These are phyloP conservation scores for Allolobophora icterica DNA, from an alignment of 2,888 invertebrate species.

Conservation along the genomic window DNA sequence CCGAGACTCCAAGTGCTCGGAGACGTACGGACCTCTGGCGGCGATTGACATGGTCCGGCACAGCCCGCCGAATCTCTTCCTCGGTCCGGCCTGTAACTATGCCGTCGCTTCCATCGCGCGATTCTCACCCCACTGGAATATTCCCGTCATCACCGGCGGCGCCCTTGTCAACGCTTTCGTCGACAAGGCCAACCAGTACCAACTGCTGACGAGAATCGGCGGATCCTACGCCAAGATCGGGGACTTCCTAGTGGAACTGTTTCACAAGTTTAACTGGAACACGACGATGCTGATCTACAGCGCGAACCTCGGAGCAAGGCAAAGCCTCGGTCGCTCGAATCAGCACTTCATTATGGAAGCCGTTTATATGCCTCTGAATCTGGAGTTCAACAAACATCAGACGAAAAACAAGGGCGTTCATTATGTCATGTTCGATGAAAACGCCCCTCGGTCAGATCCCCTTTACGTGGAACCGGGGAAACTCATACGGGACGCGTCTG, in stretches of 20 bases:
- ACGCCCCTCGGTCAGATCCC: background rate
- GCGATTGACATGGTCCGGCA: slow-evolving; percentile 55
- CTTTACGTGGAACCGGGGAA: background rate
- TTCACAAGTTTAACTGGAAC: slow-evolving; percentile 55
- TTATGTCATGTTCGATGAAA: background rate
- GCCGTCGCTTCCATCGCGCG: slow-evolving; percentile 87
- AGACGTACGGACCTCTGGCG: slow-evolving; percentile 46
- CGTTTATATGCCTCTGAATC: slow-evolving; percentile 71
- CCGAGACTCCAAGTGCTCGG: slow-evolving; percentile 45
- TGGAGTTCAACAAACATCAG: background rate
- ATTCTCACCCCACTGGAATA: slow-evolving; percentile 85
- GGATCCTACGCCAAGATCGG: slow-evolving; percentile 56
- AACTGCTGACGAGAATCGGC: slow-evolving; percentile 73
- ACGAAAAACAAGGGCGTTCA: background rate
- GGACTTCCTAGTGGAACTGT: slow-evolving; percentile 53
- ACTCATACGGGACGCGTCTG: background rate
- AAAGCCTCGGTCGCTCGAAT: slow-evolving; percentile 50
- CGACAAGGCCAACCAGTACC: slow-evolving; percentile 69
- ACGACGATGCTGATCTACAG: slow-evolving; percentile 56
- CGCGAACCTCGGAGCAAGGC: slow-evolving; percentile 45
- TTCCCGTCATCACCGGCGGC: slow-evolving; percentile 79
- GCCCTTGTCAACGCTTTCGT: slow-evolving; percentile 59
- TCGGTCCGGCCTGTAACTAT: slow-evolving; percentile 66
- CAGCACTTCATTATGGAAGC: slow-evolving; percentile 80
- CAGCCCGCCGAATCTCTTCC: slow-evolving; percentile 51